Conservation (phyloP, 2,797 vertebrate genomes). For the Meda fulgida region DNA sequence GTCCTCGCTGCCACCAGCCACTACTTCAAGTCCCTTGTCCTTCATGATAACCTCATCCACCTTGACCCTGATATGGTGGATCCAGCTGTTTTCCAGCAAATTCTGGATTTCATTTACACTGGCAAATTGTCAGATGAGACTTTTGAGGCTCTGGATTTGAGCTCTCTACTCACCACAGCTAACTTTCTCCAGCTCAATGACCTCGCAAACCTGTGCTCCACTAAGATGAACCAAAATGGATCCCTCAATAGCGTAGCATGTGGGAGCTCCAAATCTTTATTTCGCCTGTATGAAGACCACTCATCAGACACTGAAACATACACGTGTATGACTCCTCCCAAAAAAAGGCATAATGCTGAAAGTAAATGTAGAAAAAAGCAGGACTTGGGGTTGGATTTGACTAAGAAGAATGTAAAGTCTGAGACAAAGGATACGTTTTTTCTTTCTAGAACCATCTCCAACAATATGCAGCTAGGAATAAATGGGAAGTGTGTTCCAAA, state of each 20-base stretch:
- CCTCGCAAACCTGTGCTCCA: constrained; percentile 93
- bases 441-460: constrained; percentile 80
- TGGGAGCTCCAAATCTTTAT: constrained; percentile 70
- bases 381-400: constrained; percentile 91
- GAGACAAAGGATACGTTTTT: constrained; percentile 76
- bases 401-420: constrained; percentile 90
- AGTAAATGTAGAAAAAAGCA: constrained; percentile 80
- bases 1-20: constrained; percentile 98
- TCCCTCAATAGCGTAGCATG: constrained; percentile 71
- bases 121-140: constrained; percentile 90
- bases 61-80: constrained; percentile 98
- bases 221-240: constrained; percentile 88
- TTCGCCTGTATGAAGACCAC: constrained; percentile 35
- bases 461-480: constrained; percentile 36
- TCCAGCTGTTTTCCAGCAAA: constrained; percentile 93
- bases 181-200: constrained; percentile 99
- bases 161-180: constrained; percentile 93
- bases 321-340: constrained; percentile 55
- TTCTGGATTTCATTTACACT: constrained; percentile 98
- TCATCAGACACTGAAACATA: constrained; percentile 51
- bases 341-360: constrained; percentile 76
- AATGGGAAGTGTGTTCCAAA: constrained; percentile 37
- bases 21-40: constrained; percentile 97
- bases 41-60: constrained; percentile 99
- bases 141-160: constrained; percentile 88